These are phyloP conservation scores for Lysiphlebus fabarum DNA, from an alignment of 1,140 invertebrate genomes.

Conservation along the genomic window DNA sequence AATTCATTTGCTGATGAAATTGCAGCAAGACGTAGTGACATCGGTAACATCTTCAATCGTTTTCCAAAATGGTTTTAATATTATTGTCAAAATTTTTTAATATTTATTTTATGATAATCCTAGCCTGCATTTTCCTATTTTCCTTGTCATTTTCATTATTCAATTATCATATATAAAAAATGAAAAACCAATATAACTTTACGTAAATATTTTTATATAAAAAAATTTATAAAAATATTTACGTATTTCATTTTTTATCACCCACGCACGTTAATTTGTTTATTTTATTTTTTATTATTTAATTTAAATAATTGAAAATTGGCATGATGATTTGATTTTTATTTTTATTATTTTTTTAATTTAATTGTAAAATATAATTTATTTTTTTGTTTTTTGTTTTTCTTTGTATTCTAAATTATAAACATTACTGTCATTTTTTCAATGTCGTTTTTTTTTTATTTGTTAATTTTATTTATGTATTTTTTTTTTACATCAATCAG, in stretches of 20 bases:
- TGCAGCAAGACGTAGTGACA: slow-evolving; percentile 52
- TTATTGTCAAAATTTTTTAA: slow-evolving; percentile 28
- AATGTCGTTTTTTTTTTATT: too few relatives aligned
- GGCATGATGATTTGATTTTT: too few relatives aligned
- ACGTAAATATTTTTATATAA: neutral
- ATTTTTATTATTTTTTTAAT: too few relatives aligned
- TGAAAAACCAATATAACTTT: neutral
- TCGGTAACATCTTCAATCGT: slow-evolving; percentile 56
- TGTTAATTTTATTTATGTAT: too few relatives aligned
- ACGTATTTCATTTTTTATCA: slow-evolving; percentile 6
- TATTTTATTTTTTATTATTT: too few relatives aligned
- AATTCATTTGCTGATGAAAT: slow-evolving; percentile 53
- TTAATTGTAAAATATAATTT: too few relatives aligned
- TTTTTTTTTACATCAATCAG: too few relatives aligned
- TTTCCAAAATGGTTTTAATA: slow-evolving; percentile 55
- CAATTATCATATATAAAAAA: neutral
- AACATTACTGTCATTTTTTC: too few relatives aligned
- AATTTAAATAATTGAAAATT: too few relatives aligned
- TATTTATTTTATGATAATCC: slow-evolving; percentile 14
- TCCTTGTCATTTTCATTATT: neutral
- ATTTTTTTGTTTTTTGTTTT: too few relatives aligned
- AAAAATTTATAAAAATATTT: neutral
- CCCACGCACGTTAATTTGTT: too few relatives aligned
- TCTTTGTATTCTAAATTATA: too few relatives aligned
- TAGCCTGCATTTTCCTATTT: neutral